A percentile compares a stretch with the other conserved stretches of the same genome.
phyloP scores from a whole-genome alignment of 2,888 invertebrate species.

The Coleophora deauratella region DNA sequence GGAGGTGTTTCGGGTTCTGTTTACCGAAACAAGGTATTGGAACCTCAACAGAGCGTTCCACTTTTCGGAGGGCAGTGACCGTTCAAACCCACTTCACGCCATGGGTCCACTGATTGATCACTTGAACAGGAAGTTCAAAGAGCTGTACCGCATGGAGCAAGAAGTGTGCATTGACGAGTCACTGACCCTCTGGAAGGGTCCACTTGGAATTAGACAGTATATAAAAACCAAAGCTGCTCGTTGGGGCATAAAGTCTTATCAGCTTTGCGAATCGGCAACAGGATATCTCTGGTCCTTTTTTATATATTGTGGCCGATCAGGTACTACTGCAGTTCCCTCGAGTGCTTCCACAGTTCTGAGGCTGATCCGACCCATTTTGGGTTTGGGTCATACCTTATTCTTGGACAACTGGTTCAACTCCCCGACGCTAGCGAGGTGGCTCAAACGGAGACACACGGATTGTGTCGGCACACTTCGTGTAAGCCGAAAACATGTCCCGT shows the following conservation, averaged over 20 bases:
- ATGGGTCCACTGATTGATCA: conserved; percentile 1
- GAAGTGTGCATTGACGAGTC: conserved; percentile 17
- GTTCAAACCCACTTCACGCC: background rate
- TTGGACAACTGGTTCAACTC: conserved; percentile 11
- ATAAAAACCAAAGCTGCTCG: conserved; percentile 13
- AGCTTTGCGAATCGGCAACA: conserved; percentile 18
- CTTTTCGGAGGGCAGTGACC: background rate
- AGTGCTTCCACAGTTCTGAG: background rate
- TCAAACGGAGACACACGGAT: conserved; percentile 14
- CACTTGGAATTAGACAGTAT: conserved; percentile 9
- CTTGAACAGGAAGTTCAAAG: background rate
- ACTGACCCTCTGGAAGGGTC: conserved; percentile 14
- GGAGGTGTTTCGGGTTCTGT: conserved; percentile 9
- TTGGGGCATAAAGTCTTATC: conserved; percentile 19
- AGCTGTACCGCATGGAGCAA: background rate
- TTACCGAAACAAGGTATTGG: conserved; percentile 5
- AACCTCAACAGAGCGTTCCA: conserved; percentile 6
- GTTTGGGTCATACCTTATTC: conserved; percentile 1
- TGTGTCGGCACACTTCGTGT: conserved; percentile 12
- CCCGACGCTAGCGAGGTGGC: conserved; percentile 9
- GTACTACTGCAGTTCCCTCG: background rate
- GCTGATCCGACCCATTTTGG: background rate
- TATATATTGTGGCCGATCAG: conserved; percentile 1
- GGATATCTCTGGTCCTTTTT: conserved; percentile 13
- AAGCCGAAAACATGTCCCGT: conserved; percentile 5